Conservation (phyloP, 2,113 vertebrate species). For the Greenwoodochromis staneri region DNA sequence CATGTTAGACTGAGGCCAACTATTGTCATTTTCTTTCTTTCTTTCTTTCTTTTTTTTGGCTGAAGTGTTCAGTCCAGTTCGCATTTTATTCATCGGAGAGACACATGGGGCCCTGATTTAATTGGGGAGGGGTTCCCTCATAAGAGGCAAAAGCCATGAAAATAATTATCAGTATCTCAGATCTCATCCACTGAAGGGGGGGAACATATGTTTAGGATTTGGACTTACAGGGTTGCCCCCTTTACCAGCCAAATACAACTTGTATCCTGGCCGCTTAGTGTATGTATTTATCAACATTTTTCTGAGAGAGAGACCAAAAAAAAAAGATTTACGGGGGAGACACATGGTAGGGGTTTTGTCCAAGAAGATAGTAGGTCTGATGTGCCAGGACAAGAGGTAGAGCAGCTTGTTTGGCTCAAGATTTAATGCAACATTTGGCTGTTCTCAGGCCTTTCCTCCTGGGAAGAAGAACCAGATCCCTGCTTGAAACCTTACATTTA, state of each 20-base stretch:
- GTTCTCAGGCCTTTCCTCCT: not conserved
- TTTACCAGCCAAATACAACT: constrained; percentile 52
- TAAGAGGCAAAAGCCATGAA: constrained; percentile 50
- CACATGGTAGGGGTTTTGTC: constrained; percentile 15
- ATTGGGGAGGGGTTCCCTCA: constrained; percentile 55
- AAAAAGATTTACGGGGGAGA: constrained; percentile 38
- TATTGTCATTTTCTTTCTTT: constrained; percentile 37
- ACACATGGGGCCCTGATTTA: constrained; percentile 53
- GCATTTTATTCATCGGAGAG: constrained; percentile 27
- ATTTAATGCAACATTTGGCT: constrained; percentile 18
- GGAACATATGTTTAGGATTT: constrained; percentile 70
- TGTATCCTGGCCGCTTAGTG: constrained; percentile 6
- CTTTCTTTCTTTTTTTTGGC: constrained; percentile 47
- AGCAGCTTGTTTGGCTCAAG: constrained; percentile 28
- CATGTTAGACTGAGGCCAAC: not conserved
- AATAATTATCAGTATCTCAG: constrained; percentile 66
- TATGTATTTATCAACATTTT: constrained; percentile 32
- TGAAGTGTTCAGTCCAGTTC: constrained; percentile 15
- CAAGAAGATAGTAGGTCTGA: constrained; percentile 39
- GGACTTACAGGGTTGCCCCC: constrained; percentile 35
- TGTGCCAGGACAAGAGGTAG: constrained; percentile 44
- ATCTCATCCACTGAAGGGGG: constrained; percentile 49
- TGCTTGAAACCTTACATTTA: not conserved
- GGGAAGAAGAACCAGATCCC: not conserved
- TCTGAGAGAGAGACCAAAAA: not conserved